Conservation (phyloP, 2,888 invertebrate species). For the Cosmorhoe ocellata region DNA sequence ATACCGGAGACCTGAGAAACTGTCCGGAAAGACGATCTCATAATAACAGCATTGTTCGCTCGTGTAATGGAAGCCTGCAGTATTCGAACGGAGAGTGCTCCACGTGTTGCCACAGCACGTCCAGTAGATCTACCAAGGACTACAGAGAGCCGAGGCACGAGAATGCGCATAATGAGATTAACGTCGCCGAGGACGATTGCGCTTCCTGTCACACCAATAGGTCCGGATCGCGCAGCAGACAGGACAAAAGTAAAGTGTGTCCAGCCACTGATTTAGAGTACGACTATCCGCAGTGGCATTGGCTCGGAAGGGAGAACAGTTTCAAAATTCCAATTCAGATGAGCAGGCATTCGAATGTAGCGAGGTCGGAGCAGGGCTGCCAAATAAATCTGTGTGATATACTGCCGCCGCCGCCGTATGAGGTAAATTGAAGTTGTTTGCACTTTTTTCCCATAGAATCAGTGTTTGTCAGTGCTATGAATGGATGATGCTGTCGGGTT, state of each 20-base stretch:
- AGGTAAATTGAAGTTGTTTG: conserved; percentile 75
- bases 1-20: conserved; percentile 71
- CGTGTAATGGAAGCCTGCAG: conserved; percentile 76
- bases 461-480: conserved; percentile 43
- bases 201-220: conserved; percentile 75
- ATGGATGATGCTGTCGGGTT: conserved; percentile 34
- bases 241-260: conserved; percentile 79
- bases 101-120: conserved; percentile 77
- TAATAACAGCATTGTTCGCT: conserved; percentile 78
- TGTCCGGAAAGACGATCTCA: conserved; percentile 76
- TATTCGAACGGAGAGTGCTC: conserved; percentile 78
- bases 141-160: conserved; percentile 73
- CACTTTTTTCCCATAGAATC: conserved; percentile 47
- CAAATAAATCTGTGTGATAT: conserved; percentile 86
- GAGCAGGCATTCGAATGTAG: conserved; percentile 73
- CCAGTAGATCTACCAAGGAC: conserved; percentile 76
- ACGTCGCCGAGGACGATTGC: conserved; percentile 72
- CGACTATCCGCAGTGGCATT: conserved; percentile 79
- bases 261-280: conserved; percentile 78
- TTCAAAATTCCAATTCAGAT: conserved; percentile 79
- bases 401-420: conserved; percentile 84
- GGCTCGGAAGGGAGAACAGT: conserved; percentile 78
- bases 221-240: conserved; percentile 74
- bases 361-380: conserved; percentile 78
- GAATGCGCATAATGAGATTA: conserved; percentile 68